A percentile compares a stretch with the other conserved stretches of the same genome.
phyloP scores from a whole-genome alignment of 2,888 invertebrate genomes.

The Tetramorium bicarinatum region DNA sequence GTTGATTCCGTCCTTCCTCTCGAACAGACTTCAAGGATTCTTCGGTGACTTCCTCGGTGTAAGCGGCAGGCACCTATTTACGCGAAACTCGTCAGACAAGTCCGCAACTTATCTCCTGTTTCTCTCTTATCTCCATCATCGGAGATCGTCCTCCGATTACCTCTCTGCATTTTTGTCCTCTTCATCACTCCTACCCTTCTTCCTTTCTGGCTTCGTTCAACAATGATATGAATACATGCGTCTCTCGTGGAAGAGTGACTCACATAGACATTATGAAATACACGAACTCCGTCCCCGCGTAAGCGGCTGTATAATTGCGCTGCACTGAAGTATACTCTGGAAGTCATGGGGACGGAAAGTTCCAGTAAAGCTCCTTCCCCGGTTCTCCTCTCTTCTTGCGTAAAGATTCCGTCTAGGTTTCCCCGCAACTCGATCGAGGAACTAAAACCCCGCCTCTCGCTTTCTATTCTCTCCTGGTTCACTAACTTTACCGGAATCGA shows the following conservation, averaged over 20 bases:
- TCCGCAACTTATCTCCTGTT: conserved; percentile 31
- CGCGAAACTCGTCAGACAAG: conserved; percentile 56
- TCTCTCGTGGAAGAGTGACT: conserved; percentile 52
- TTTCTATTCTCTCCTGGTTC: conserved; percentile 39
- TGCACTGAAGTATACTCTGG: conserved; percentile 60
- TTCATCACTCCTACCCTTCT: background rate
- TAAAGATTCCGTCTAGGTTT: conserved; percentile 55
- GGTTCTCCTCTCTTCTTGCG: conserved; percentile 39
- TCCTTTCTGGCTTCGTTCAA: background rate
- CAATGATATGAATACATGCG: conserved; percentile 60
- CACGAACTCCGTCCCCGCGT: conserved; percentile 32
- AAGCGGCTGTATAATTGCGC: conserved; percentile 55
- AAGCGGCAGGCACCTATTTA: conserved; percentile 35
- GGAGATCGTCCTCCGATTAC: background rate
- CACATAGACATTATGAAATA: conserved; percentile 59
- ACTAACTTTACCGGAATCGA: conserved; percentile 12
- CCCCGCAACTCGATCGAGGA: conserved; percentile 39
- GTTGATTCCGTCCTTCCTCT: conserved; percentile 37
- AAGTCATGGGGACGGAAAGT: conserved; percentile 41
- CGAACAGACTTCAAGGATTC: conserved; percentile 40
- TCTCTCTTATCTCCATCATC: background rate
- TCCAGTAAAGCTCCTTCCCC: conserved; percentile 32
- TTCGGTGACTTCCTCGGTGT: conserved; percentile 19
- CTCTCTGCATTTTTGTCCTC: background rate
- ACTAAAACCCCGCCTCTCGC: conserved; percentile 47